A percentile compares a stretch with the other conserved stretches of the same genome.
Evolutionary conservation across 2,888 invertebrate species (phyloP).

Genomic region (Lasioglossum lativentre): DNA sequence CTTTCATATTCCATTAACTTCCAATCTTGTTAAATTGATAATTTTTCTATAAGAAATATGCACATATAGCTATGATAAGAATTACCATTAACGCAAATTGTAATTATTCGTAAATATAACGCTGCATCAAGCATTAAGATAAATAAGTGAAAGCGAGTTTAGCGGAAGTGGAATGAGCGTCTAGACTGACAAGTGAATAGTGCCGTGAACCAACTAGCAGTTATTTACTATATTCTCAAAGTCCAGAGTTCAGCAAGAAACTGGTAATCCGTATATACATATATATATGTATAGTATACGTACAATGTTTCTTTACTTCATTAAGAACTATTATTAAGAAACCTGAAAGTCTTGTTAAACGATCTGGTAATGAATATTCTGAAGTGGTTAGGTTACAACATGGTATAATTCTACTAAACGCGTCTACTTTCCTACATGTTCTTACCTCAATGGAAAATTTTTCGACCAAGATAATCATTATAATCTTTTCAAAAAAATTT

Average conservation of each 20-base stretch:
- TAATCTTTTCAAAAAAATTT: no score
- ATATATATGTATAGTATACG: no score
- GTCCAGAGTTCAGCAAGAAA: conserved; percentile 35
- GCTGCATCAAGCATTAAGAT: conserved; percentile 17
- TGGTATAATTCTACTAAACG: background rate
- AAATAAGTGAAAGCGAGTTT: conserved; percentile 43
- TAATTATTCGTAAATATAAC: conserved; percentile 5
- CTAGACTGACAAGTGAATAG: conserved; percentile 31
- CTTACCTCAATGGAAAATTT: background rate
- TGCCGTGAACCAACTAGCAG: conserved; percentile 1
- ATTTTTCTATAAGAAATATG: background rate
- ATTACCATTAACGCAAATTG: background rate
- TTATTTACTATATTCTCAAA: background rate
- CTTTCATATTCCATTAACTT: no score
- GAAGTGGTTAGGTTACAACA: background rate
- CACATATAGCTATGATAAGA: background rate
- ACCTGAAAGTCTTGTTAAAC: background rate
- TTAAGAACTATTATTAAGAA: background rate
- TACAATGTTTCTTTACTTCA: background rate
- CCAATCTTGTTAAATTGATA: background rate
- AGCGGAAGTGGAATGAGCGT: conserved; percentile 31
- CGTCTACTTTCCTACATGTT: background rate
- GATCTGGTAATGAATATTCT: background rate
- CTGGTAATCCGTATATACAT: background rate
- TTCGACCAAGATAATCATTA: background rate